phyloP scores from a whole-genome alignment of 2,797 vertebrate genomes.

The Sebastes nivosus region DNA sequence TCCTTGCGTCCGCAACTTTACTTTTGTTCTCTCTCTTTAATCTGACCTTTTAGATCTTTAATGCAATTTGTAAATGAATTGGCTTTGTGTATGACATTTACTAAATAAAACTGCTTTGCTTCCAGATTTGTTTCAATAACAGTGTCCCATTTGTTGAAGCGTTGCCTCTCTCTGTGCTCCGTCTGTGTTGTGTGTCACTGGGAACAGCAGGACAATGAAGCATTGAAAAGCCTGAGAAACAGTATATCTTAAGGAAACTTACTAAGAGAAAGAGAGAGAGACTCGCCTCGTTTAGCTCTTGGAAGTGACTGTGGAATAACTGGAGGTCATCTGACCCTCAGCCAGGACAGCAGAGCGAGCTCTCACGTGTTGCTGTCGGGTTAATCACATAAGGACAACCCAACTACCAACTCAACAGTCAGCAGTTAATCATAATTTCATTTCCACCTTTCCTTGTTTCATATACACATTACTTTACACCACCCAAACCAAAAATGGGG shows the following conservation, averaged over 20 bases:
- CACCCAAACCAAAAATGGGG: not conserved
- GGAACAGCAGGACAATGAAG: not conserved
- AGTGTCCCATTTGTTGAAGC: not conserved
- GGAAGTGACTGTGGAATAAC: not conserved
- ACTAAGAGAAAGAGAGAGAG: not conserved
- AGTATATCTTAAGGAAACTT: not conserved
- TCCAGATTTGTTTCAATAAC: not conserved
- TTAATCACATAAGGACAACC: constrained; percentile 7
- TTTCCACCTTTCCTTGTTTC: not conserved
- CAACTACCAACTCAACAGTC: not conserved
- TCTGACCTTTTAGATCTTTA: not conserved
- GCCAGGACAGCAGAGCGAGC: constrained; percentile 4
- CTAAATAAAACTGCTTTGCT: too few relatives aligned
- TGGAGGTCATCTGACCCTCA: constrained; percentile 3
- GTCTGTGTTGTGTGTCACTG: not conserved
- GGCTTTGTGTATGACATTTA: not conserved
- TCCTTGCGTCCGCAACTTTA: too few relatives aligned
- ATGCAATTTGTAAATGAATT: not conserved
- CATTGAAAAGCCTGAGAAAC: not conserved
- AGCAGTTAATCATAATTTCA: not conserved
- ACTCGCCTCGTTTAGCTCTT: not conserved
- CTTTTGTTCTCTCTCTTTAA: not conserved
- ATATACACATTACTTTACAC: too few relatives aligned
- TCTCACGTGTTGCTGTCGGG: constrained; percentile 34
- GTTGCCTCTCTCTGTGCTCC: not conserved